These are phyloP conservation scores for Sceloporus undulatus DNA, from an alignment of 2,113 vertebrate genomes.

Conservation along the genomic window DNA sequence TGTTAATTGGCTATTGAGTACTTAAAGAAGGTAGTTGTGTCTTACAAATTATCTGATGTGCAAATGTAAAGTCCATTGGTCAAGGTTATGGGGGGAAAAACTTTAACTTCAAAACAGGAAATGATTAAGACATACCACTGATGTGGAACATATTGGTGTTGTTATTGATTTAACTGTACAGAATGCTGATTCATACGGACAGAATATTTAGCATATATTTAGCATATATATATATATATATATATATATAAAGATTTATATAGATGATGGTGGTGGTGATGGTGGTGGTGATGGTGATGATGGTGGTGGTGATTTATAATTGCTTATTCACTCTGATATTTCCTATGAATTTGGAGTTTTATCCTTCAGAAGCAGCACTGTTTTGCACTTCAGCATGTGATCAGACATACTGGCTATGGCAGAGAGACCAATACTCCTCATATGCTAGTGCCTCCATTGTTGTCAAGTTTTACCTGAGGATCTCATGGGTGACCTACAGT, in stretches of 20 bases:
- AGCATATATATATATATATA: too few relatives aligned
- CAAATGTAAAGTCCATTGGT: conserved; percentile 61
- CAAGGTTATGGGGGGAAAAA: conserved; percentile 57
- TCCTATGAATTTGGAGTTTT: neutral
- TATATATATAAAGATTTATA: too few relatives aligned
- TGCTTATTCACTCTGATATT: neutral
- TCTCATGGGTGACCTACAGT: neutral
- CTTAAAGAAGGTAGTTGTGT: conserved; percentile 61
- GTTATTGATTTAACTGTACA: neutral
- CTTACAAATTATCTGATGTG: conserved; percentile 66
- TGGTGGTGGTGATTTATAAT: too few relatives aligned
- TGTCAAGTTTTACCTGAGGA: too few relatives aligned
- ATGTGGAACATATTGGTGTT: neutral
- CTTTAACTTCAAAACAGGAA: conserved; percentile 46
- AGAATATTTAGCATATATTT: neutral
- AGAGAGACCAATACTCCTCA: neutral
- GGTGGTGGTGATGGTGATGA: too few relatives aligned
- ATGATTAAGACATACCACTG: conserved; percentile 34
- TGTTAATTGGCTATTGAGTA: conserved; percentile 66
- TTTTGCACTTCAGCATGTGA: neutral
- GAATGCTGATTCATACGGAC: neutral
- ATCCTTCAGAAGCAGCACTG: neutral
- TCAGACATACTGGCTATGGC: neutral
- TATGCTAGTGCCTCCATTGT: neutral
- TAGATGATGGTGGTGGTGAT: too few relatives aligned